Evolutionary conservation across 2,113 vertebrate genomes (phyloP).

Genomic region (Thermophis baileyi): DNA sequence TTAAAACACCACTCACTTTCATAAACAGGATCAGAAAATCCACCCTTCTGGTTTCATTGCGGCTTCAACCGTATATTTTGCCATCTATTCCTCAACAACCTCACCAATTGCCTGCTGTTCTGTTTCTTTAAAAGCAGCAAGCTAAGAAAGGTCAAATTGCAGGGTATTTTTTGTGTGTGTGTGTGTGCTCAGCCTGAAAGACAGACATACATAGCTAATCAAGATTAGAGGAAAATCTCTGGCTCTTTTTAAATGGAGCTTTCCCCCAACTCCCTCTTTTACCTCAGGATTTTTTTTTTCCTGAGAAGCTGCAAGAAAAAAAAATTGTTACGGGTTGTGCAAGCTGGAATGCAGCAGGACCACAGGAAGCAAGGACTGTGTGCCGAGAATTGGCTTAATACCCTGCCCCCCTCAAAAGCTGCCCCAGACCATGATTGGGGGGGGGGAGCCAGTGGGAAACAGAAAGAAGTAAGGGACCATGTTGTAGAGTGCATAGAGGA

Average conservation of each 20-base stretch:
- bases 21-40: background rate
- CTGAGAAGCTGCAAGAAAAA: background rate
- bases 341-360: slow-evolving; percentile 65
- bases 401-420: slow-evolving; percentile 33
- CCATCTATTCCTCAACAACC: background rate
- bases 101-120: background rate
- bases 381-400: slow-evolving; percentile 26
- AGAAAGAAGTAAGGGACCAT: background rate
- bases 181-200: slow-evolving; percentile 7
- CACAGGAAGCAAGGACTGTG: slow-evolving; percentile 55
- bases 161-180: background rate
- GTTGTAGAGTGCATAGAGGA: slow-evolving; percentile 3
- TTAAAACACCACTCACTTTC: background rate
- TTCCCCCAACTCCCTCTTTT: background rate
- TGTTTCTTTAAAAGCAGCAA: background rate
- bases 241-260: background rate
- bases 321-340: slow-evolving; percentile 1
- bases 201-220: background rate
- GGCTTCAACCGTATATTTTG: background rate
- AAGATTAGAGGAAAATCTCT: background rate
- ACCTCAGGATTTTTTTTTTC: background rate
- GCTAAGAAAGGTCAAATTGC: background rate
- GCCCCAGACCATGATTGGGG: slow-evolving; percentile 26
- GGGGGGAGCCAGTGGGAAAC: background rate
- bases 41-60: background rate